Conservation (phyloP, 2,797 vertebrate species). For the Heteromormyrus szaboi region DNA sequence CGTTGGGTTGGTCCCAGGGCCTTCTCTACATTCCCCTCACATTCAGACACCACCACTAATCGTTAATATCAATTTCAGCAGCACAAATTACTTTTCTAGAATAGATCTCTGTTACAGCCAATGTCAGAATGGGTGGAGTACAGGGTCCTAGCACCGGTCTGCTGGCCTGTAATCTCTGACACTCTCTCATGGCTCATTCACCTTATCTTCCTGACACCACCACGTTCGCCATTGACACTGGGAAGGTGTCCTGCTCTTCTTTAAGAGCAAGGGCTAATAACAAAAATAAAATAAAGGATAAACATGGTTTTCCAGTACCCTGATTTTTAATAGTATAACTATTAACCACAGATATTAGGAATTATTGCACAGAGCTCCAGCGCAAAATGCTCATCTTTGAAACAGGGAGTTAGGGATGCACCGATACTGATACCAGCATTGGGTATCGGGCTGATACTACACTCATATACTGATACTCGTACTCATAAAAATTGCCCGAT, state of each 20-base stretch:
- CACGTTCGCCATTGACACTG: background rate
- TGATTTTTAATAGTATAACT: background rate
- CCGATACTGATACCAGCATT: background rate
- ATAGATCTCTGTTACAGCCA: constrained; percentile 2
- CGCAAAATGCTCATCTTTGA: background rate
- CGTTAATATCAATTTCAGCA: constrained; percentile 19
- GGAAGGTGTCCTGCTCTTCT: background rate
- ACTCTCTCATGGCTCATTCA: background rate
- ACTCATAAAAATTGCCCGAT: background rate
- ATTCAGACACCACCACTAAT: background rate
- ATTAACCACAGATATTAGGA: background rate
- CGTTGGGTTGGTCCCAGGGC: background rate
- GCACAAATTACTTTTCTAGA: constrained; percentile 20
- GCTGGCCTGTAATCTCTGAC: background rate
- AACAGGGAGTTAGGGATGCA: background rate
- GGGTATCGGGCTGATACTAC: background rate
- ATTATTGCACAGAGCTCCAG: background rate
- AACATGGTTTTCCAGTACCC: background rate
- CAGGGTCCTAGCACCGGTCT: background rate
- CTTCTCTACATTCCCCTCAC: constrained; percentile 13
- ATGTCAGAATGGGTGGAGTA: background rate
- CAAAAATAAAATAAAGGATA: constrained; percentile 1
- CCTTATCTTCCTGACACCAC: background rate
- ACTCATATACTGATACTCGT: background rate
- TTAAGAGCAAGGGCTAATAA: background rate